Percentiles rank a stretch among this genome's conserved stretches.
These are phyloP conservation scores for Agonopterix heracliana DNA, from an alignment of 2,888 invertebrate genomes.

Conservation along the genomic window DNA sequence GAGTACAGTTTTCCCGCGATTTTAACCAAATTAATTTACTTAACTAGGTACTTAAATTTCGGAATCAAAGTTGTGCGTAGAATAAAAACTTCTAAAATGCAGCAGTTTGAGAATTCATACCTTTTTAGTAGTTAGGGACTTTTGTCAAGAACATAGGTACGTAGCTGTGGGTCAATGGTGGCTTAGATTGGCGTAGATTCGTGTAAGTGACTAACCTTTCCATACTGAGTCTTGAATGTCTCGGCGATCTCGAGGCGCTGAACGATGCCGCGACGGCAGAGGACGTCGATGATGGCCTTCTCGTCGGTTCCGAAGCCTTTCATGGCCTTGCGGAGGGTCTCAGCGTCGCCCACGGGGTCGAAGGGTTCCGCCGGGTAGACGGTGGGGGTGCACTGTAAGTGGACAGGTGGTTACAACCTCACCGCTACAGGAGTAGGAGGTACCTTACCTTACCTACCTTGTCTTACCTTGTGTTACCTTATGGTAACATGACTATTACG, in stretches of 20 bases:
- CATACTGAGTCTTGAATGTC: constrained; percentile 94
- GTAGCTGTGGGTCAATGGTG: neutral
- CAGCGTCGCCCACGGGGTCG: constrained; percentile 90
- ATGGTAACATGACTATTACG: neutral
- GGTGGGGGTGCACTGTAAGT: constrained; percentile 86
- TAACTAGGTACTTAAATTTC: too few relatives aligned
- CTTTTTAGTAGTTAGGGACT: too few relatives aligned
- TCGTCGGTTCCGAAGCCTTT: constrained; percentile 96
- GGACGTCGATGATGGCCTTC: constrained; percentile 91
- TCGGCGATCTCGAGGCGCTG: constrained; percentile 94
- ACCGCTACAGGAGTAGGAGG: neutral
- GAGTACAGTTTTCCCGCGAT: too few relatives aligned
- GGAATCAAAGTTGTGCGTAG: too few relatives aligned
- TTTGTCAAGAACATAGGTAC: neutral
- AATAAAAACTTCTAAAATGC: too few relatives aligned
- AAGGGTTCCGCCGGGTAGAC: constrained; percentile 92
- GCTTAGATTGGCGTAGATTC: neutral
- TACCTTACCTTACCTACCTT: too few relatives aligned
- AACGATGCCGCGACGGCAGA: constrained; percentile 91
- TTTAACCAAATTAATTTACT: too few relatives aligned
- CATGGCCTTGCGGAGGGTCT: constrained; percentile 91
- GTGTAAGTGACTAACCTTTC: constrained; percentile 78
- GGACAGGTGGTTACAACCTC: too few relatives aligned
- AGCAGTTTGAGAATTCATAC: too few relatives aligned
- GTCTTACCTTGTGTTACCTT: too few relatives aligned